Evolutionary conservation across 2,113 vertebrate genomes (phyloP).

Genomic region (Cheilinus undulatus): DNA sequence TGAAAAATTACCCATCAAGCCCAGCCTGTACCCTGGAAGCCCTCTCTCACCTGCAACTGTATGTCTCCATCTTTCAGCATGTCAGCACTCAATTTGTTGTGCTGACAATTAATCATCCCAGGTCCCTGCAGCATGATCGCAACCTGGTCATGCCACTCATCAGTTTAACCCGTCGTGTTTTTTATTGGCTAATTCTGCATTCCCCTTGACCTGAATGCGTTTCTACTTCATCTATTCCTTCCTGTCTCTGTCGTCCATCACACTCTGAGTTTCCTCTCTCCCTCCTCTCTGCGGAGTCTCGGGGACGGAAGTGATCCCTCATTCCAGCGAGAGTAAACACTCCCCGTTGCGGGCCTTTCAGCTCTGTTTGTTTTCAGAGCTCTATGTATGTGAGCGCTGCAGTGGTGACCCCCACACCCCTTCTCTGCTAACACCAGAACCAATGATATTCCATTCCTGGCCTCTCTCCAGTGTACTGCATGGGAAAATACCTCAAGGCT

Average conservation of each 20-base stretch:
- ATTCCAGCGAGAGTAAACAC: slow-evolving; percentile 77
- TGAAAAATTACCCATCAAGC: slow-evolving; percentile 11
- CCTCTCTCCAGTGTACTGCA: slow-evolving; percentile 86
- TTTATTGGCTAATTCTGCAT: neutral
- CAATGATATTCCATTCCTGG: slow-evolving; percentile 83
- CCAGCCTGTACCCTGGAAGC: neutral
- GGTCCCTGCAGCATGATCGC: neutral
- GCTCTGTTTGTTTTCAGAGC: slow-evolving; percentile 83
- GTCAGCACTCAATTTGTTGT: slow-evolving; percentile 7
- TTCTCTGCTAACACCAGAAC: slow-evolving; percentile 49
- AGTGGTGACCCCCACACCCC: slow-evolving; percentile 79
- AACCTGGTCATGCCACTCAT: slow-evolving; percentile 33
- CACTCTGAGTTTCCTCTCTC: slow-evolving; percentile 6
- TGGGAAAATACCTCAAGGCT: slow-evolving; percentile 92
- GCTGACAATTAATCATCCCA: slow-evolving; percentile 3
- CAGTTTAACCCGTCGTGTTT: slow-evolving; percentile 11
- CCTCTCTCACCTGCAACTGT: slow-evolving; percentile 1
- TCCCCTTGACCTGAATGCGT: slow-evolving; percentile 12
- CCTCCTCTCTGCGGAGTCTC: slow-evolving; percentile 30
- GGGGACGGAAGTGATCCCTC: slow-evolving; percentile 75
- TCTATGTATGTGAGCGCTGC: slow-evolving; percentile 75
- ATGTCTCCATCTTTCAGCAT: slow-evolving; percentile 15
- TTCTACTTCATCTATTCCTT: slow-evolving; percentile 5
- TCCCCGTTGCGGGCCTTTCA: slow-evolving; percentile 63
- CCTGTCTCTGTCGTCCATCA: slow-evolving; percentile 26